phyloP scores from a whole-genome alignment of 2,113 vertebrate genomes.

The Ellobius talpinus region DNA sequence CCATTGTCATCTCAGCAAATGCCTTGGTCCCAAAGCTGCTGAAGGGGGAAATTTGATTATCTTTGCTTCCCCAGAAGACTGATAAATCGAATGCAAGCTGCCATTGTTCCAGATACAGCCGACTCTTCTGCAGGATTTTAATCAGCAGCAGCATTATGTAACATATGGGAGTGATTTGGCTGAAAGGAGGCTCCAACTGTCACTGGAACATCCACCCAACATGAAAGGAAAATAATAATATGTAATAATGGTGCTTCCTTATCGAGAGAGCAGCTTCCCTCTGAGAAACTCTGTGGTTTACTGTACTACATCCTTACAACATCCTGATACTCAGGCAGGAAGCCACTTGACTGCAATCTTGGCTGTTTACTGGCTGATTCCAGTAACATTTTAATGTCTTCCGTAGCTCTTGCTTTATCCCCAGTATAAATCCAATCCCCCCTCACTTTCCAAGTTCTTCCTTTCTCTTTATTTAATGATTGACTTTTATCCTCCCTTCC shows the following conservation, averaged over 20 bases:
- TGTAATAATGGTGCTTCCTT: slow-evolving; percentile 56
- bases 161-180: slow-evolving; percentile 80
- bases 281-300: slow-evolving; percentile 59
- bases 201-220: slow-evolving; percentile 61
- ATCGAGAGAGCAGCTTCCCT: slow-evolving; percentile 58
- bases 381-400: slow-evolving; percentile 12
- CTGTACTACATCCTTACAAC: slow-evolving; percentile 14
- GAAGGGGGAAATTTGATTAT: slow-evolving; percentile 79
- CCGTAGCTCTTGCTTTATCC: neutral
- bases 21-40: slow-evolving; percentile 73
- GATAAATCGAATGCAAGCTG: slow-evolving; percentile 77
- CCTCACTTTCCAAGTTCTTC: neutral
- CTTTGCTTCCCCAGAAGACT: slow-evolving; percentile 78
- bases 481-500: neutral
- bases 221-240: slow-evolving; percentile 74
- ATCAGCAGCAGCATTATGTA: slow-evolving; percentile 77
- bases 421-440: neutral
- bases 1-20: slow-evolving; percentile 70
- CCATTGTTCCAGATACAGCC: slow-evolving; percentile 76
- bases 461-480: neutral
- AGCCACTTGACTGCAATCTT: slow-evolving; percentile 35
- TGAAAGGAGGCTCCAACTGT: slow-evolving; percentile 78
- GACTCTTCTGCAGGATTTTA: slow-evolving; percentile 77
- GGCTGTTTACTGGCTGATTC: neutral
- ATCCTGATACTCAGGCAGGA: neutral